Conservation (phyloP, 2,888 invertebrate genomes). For the Cephus pulcher region DNA sequence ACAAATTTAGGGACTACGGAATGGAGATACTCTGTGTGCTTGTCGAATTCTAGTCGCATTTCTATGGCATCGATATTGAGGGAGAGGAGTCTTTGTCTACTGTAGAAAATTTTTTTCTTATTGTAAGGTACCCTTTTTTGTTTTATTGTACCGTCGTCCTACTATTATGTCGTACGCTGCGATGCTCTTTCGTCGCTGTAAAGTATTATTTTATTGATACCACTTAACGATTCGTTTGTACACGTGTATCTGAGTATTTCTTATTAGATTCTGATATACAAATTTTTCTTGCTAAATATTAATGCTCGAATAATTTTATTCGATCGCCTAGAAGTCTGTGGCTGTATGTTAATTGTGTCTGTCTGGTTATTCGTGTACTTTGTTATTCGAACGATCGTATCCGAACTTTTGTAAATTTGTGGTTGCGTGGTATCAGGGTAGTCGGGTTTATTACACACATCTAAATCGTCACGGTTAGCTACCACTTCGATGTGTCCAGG, state of each 20-base stretch:
- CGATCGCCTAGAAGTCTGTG: not conserved
- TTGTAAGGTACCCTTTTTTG: too few relatives aligned
- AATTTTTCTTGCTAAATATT: not conserved
- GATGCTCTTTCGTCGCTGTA: not conserved
- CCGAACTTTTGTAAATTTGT: not conserved
- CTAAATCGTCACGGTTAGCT: not conserved
- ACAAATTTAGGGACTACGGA: slow-evolving; percentile 47
- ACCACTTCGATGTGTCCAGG: not conserved
- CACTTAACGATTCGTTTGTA: not conserved
- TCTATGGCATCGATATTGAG: not conserved
- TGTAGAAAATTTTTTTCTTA: not conserved
- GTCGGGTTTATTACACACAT: not conserved
- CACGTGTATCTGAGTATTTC: not conserved
- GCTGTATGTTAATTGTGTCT: not conserved
- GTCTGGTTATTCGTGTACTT: not conserved
- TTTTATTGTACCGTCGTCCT: not conserved
- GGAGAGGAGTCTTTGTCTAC: not conserved
- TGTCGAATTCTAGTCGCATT: slow-evolving; percentile 52
- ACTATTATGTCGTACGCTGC: not conserved
- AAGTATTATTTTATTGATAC: not conserved
- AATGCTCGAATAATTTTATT: not conserved
- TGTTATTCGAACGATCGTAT: not conserved
- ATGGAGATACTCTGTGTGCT: slow-evolving; percentile 52
- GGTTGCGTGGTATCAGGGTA: not conserved
- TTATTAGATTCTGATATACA: not conserved